Evolutionary conservation across 1,140 invertebrate genomes (phyloP).

Genomic region (Megalopta genalis): DNA sequence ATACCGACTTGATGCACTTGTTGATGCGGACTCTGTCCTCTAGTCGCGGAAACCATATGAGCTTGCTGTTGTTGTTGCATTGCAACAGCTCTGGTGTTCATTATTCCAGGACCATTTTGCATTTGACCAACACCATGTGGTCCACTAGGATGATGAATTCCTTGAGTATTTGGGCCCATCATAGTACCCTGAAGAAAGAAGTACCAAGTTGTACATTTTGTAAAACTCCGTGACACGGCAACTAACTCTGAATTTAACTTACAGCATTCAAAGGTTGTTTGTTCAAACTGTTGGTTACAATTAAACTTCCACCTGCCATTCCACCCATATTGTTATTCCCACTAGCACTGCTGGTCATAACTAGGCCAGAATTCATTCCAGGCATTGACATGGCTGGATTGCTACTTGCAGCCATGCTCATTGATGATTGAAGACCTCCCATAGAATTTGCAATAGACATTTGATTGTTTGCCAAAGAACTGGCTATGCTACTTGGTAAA

Average conservation of each 20-base stretch:
- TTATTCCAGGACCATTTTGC: slow-evolving; percentile 86
- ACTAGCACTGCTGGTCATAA: slow-evolving; percentile 78
- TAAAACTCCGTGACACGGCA: neutral
- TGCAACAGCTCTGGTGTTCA: slow-evolving; percentile 81
- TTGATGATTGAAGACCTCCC: slow-evolving; percentile 79
- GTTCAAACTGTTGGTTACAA: slow-evolving; percentile 85
- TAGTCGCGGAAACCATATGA: slow-evolving; percentile 78
- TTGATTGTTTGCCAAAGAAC: slow-evolving; percentile 80
- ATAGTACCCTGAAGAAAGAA: slow-evolving; percentile 72
- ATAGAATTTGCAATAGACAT: slow-evolving; percentile 82
- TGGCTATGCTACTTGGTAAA: slow-evolving; percentile 82
- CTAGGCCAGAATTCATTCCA: slow-evolving; percentile 82
- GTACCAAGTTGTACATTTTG: neutral
- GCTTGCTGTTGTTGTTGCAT: slow-evolving; percentile 80
- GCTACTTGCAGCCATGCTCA: slow-evolving; percentile 82
- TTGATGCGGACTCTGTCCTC: slow-evolving; percentile 78
- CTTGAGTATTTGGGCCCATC: slow-evolving; percentile 77
- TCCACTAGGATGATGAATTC: slow-evolving; percentile 75
- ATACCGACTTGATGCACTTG: slow-evolving; percentile 76
- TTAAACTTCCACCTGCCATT: slow-evolving; percentile 83
- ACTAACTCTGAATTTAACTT: slow-evolving; percentile 23
- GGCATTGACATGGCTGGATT: slow-evolving; percentile 83
- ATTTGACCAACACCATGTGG: slow-evolving; percentile 78
- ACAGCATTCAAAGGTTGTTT: slow-evolving; percentile 83
- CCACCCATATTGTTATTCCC: slow-evolving; percentile 79